A percentile compares a stretch with the other conserved stretches of the same genome.
Conservation (phyloP, 2,113 vertebrate species). For the Clarias magur region DNA sequence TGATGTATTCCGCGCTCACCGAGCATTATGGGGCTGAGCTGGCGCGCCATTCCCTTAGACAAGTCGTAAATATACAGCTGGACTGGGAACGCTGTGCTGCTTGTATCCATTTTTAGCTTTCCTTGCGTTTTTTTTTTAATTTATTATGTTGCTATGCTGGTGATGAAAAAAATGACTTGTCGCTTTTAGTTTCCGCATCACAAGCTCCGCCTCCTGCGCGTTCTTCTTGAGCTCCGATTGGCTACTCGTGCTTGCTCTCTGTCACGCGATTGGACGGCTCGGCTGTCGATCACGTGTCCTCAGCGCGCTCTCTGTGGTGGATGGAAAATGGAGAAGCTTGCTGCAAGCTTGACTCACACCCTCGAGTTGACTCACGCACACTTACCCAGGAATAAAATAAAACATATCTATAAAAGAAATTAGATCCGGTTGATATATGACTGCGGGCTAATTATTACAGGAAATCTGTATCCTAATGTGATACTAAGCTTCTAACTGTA, state of each 20-base stretch:
- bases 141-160: background rate
- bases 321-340: background rate
- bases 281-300: background rate
- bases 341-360: background rate
- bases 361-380: background rate
- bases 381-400: background rate
- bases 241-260: background rate
- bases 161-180: background rate
- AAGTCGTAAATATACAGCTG: slow-evolving; percentile 96
- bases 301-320: background rate
- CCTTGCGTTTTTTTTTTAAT: too few relatives aligned
- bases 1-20: slow-evolving; percentile 75
- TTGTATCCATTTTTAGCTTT: slow-evolving; percentile 64
- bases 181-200: background rate
- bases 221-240: background rate
- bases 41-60: slow-evolving; percentile 92
- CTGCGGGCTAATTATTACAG: background rate
- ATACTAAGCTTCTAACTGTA: background rate
- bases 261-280: background rate
- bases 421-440: slow-evolving; percentile 4
- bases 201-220: background rate
- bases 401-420: background rate
- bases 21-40: slow-evolving; percentile 93
- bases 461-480: background rate
- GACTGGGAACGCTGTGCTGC: slow-evolving; percentile 72